Conservation (phyloP, 2,113 vertebrate species). For the Charina bottae region DNA sequence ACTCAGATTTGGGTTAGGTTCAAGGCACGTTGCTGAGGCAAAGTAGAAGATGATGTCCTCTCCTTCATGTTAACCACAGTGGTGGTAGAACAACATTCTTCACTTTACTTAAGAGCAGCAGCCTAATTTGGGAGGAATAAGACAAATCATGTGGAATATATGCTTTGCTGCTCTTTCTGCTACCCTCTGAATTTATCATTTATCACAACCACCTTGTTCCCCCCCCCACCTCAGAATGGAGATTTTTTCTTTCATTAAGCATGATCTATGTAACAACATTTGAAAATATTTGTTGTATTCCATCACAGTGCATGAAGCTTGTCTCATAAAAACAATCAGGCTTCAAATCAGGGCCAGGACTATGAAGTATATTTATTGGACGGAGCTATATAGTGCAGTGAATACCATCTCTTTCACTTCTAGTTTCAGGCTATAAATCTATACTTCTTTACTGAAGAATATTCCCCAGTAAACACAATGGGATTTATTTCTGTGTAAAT, state of each 20-base stretch:
- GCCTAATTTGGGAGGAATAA: no score
- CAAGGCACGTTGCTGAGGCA: no score
- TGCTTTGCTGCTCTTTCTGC: no score
- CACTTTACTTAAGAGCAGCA: no score
- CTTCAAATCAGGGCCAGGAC: neutral
- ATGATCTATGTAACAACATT: no score
- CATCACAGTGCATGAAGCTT: neutral
- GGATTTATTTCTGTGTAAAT: neutral
- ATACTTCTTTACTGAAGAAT: neutral
- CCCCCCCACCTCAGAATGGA: neutral
- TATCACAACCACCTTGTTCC: no score
- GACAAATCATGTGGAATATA: no score
- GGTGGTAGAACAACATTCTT: no score
- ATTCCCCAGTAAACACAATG: neutral
- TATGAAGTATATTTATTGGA: conserved; percentile 42
- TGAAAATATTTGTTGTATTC: neutral
- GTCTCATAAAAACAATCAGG: neutral
- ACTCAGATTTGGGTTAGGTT: no score
- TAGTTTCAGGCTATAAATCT: conserved; percentile 8
- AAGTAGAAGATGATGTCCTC: no score
- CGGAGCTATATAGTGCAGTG: neutral
- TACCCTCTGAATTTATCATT: no score
- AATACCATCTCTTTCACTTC: conserved; percentile 17
- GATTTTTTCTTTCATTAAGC: neutral
- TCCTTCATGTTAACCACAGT: no score